Percentiles rank a stretch among this genome's conserved stretches.
Conservation (phyloP, 1,140 invertebrate genomes). For the Caenorhabditis briggsae region DNA sequence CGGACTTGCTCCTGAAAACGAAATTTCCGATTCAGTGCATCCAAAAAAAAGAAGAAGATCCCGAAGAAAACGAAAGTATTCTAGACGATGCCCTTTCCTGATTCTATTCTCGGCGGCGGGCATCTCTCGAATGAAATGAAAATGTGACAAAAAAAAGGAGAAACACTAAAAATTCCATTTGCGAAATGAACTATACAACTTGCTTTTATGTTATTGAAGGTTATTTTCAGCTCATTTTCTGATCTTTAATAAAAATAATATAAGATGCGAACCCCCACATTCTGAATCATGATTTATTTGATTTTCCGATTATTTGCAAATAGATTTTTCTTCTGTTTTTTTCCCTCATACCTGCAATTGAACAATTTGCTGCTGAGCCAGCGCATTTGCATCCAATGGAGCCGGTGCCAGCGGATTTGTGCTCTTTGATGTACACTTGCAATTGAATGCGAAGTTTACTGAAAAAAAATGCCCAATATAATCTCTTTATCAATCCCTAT, state of each 20-base stretch:
- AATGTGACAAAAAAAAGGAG: background rate
- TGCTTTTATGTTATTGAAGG: background rate
- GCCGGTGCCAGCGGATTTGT: conserved; percentile 51
- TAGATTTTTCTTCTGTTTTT: background rate
- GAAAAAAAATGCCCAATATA: background rate
- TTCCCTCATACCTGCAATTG: conserved; percentile 57
- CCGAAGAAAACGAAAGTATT: background rate
- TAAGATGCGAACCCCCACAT: no score
- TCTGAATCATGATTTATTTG: background rate
- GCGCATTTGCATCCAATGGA: conserved; percentile 59
- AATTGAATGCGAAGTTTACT: conserved; percentile 61
- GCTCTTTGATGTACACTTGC: conserved; percentile 61
- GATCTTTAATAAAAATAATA: no score
- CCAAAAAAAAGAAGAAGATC: background rate
- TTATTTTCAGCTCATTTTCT: background rate
- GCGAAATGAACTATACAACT: conserved; percentile 21
- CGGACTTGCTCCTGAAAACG: conserved; percentile 59
- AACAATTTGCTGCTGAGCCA: conserved; percentile 62
- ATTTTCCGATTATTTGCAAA: background rate
- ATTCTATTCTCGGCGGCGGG: conserved; percentile 39
- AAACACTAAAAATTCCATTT: conserved; percentile 47
- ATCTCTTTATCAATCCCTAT: background rate
- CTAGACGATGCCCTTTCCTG: background rate
- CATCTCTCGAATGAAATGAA: no score
- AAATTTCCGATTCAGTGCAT: conserved; percentile 29